Base-by-base conservation (phyloP, 2,797 vertebrate genomes). In the Diplodus sargus region DNA sequence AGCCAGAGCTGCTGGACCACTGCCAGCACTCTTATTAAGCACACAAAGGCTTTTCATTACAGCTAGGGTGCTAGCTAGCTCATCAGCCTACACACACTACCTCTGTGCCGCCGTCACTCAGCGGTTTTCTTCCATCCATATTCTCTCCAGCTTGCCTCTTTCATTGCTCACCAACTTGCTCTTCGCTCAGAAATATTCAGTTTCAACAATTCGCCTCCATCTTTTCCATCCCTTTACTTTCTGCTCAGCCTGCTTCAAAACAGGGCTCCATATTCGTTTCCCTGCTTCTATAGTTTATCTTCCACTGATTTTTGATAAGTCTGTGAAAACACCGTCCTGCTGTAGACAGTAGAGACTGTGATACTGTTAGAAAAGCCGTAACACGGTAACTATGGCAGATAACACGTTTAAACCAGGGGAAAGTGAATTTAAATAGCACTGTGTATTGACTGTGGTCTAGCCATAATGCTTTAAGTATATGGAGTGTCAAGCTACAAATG, bases 1-100 rank as follows among this genome's bases (percentile, higher is more conserved):
- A 96, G 92, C 91, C 91, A 81, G 93, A 96, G 95, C 94, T 93
- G 91, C 89, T 96, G 96, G 96, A 95, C 84, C 87, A 74, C 90
- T 79, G 96, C 96, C 97, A 97, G 92, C 78, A 71, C 94, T 94
- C 95, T 96, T 96, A 95, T 96, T 96, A 96, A 95, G 93, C 94
- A 95, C 94, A 97, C 96, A 96, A 97, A 96, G 95, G 95, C 95
- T 96, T 95, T 96, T 97, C 93, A 95, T 94, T 95, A 94, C 93
- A 94, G 95, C 93, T 94, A 91, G 84, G 73, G 84, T 80, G 88
- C 84, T 82, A 92, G 89, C 89, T 89, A 85, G 82, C 90, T 89
- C 91, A 85, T 88, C 91, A 90, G 77, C 77, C 82, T 86, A 82
- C 85, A 87, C 69, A 88, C 79, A 81, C 81, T 85, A 80, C 75